Conservation (phyloP, 2,113 vertebrate species). For the Gasterosteus nipponicus region DNA sequence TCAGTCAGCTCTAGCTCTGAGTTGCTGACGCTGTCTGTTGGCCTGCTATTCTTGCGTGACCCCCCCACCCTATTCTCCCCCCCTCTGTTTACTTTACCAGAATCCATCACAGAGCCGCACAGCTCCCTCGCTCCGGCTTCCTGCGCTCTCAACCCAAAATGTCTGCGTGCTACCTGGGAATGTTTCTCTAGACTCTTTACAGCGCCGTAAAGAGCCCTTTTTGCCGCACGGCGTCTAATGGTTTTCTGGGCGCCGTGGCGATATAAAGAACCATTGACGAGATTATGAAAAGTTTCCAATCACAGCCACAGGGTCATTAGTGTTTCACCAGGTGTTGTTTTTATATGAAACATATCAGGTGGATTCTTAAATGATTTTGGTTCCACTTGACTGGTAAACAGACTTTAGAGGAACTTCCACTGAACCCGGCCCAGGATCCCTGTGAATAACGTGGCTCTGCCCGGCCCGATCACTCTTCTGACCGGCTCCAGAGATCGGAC, state of each 20-base stretch:
- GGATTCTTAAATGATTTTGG: not conserved
- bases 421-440: not conserved
- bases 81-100: constrained; percentile 37
- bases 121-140: not conserved
- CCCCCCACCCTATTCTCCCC: constrained; percentile 19
- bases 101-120: constrained; percentile 10
- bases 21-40: constrained; percentile 44
- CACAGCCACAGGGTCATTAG: not conserved
- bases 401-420: not conserved
- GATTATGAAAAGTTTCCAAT: constrained; percentile 15
- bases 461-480: not conserved
- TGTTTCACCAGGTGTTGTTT: constrained; percentile 20
- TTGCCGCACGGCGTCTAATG: not conserved
- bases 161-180: constrained; percentile 7
- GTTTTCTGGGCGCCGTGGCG: not conserved
- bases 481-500: not conserved
- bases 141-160: not conserved
- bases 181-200: constrained; percentile 25
- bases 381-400: not conserved
- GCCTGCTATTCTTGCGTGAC: constrained; percentile 40
- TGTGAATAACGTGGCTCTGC: not conserved
- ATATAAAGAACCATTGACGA: constrained; percentile 11
- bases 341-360: constrained; percentile 8
- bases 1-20: constrained; percentile 38
- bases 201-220: constrained; percentile 11